A percentile compares a stretch with the other conserved stretches of the same genome.
These are phyloP conservation scores for Acleris literana DNA, from an alignment of 2,888 invertebrate species.

Conservation along the genomic window DNA sequence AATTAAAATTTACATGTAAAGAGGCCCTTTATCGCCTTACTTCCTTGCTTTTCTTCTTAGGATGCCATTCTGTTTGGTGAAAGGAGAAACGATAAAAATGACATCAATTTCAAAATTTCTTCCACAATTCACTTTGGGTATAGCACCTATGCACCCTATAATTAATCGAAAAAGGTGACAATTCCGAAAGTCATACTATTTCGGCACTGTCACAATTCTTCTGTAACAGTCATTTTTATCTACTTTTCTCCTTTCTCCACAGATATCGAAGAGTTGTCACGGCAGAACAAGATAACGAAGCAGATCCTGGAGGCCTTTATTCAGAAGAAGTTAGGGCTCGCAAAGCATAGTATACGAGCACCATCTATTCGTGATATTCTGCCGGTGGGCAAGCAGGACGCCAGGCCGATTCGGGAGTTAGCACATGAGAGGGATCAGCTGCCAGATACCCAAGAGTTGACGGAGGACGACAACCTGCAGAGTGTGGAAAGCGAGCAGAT, in stretches of 20 bases:
- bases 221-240: slow-evolving; percentile 80
- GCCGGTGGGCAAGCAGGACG: slow-evolving; percentile 72
- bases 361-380: slow-evolving; percentile 87
- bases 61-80: slow-evolving; percentile 42
- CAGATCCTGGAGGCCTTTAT: slow-evolving; percentile 89
- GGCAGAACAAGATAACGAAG: slow-evolving; percentile 90
- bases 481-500: slow-evolving; percentile 89
- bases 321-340: slow-evolving; percentile 87
- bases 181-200: not conserved
- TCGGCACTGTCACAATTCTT: slow-evolving; percentile 34
- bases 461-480: slow-evolving; percentile 83
- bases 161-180: slow-evolving; percentile 16
- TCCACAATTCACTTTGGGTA: slow-evolving; percentile 42
- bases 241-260: slow-evolving; percentile 76
- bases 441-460: slow-evolving; percentile 54
- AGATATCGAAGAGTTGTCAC: slow-evolving; percentile 85
- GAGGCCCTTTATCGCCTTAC: no score
- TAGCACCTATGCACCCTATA: slow-evolving; percentile 5
- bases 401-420: slow-evolving; percentile 49
- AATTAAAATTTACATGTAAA: no score
- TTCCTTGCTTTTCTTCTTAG: no score
- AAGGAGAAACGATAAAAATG: slow-evolving; percentile 82
- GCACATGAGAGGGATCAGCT: slow-evolving; percentile 48
- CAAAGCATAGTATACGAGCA: slow-evolving; percentile 70
- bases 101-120: slow-evolving; percentile 56